A percentile compares a stretch with the other conserved stretches of the same genome.
Evolutionary conservation across 2,888 invertebrate species (phyloP).

Genomic region (Bellardia bayeri): DNA sequence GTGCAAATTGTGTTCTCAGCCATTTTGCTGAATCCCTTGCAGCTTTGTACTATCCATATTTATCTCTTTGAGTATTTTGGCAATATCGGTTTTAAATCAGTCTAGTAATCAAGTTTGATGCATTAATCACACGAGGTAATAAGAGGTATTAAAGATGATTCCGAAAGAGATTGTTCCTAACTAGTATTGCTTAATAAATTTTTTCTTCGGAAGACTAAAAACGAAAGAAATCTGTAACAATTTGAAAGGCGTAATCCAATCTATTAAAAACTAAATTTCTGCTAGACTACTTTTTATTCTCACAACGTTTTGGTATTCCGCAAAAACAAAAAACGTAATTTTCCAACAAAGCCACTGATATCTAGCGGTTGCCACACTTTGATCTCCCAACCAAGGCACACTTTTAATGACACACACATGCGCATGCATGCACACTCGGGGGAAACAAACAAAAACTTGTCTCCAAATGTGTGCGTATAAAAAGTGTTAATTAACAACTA

Average conservation of each 20-base stretch:
- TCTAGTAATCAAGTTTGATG: too few relatives aligned
- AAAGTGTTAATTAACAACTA: slow-evolving; percentile 74
- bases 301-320: not conserved
- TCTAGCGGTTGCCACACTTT: slow-evolving; percentile 40
- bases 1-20: too few relatives aligned
- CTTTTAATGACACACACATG: slow-evolving; percentile 58
- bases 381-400: slow-evolving; percentile 63
- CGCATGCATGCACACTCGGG: slow-evolving; percentile 11
- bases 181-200: too few relatives aligned
- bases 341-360: not conserved
- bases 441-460: slow-evolving; percentile 54
- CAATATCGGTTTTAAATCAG: too few relatives aligned
- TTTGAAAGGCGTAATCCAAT: slow-evolving; percentile 28
- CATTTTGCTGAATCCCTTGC: too few relatives aligned
- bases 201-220: too few relatives aligned
- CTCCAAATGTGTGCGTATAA: slow-evolving; percentile 66
- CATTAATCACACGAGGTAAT: too few relatives aligned
- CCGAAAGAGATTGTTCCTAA: too few relatives aligned
- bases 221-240: not conserved
- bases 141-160: too few relatives aligned
- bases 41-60: too few relatives aligned
- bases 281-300: not conserved
- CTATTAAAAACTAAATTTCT: not conserved
- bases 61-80: too few relatives aligned
- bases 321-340: not conserved